These are phyloP conservation scores for Ceratitis capitata DNA, from an alignment of 1,140 invertebrate species.

Conservation along the genomic window DNA sequence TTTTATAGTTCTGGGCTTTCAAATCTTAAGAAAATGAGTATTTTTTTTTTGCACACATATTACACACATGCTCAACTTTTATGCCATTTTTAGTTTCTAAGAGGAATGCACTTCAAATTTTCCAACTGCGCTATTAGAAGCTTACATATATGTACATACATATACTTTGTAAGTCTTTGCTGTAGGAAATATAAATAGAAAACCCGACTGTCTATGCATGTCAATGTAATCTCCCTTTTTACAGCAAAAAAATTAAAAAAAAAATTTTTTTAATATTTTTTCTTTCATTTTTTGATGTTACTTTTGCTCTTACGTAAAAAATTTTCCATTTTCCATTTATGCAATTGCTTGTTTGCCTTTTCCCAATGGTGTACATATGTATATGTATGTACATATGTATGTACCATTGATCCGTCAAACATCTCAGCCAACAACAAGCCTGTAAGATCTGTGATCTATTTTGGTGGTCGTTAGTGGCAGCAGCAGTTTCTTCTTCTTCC, in stretches of 20 bases:
- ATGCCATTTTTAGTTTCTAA: too few relatives aligned
- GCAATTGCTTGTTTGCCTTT: too few relatives aligned
- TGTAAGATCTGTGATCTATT: slow-evolving; percentile 33
- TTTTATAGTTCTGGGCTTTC: too few relatives aligned
- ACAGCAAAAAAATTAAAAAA: too few relatives aligned
- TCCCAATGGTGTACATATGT: neutral
- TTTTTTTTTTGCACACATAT: too few relatives aligned
- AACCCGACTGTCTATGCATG: neutral
- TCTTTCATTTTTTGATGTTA: neutral
- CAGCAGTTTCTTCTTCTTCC: neutral
- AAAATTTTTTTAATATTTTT: neutral
- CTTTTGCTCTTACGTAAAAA: too few relatives aligned
- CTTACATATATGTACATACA: neutral
- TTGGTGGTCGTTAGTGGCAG: neutral
- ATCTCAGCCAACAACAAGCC: neutral
- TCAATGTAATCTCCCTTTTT: neutral
- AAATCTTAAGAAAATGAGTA: too few relatives aligned
- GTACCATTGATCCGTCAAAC: neutral
- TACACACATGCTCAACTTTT: too few relatives aligned
- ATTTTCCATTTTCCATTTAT: too few relatives aligned
- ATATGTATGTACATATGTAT: too few relatives aligned
- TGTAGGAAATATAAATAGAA: slow-evolving; percentile 22
- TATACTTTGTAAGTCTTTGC: neutral
- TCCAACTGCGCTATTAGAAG: too few relatives aligned
- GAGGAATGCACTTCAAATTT: too few relatives aligned